phyloP scores from a whole-genome alignment of 2,113 vertebrate species.

The Scomber japonicus region DNA sequence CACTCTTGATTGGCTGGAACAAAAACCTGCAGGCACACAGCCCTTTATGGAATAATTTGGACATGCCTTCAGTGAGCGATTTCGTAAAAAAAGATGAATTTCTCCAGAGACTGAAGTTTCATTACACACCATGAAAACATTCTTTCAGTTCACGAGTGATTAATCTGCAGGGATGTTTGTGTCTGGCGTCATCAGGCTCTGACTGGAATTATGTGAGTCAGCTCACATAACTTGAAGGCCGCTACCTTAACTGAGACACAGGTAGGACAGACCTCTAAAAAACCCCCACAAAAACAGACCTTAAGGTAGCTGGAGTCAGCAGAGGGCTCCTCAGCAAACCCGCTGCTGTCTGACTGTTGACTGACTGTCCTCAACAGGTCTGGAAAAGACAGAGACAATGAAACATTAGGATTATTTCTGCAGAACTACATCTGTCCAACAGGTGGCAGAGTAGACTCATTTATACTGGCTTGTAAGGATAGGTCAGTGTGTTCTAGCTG shows the following conservation, averaged over 20 bases:
- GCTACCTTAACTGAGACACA: not conserved
- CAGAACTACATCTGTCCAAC: slow-evolving; percentile 12
- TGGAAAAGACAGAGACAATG: slow-evolving; percentile 38
- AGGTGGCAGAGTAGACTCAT: slow-evolving; percentile 33
- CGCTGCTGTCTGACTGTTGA: slow-evolving; percentile 98
- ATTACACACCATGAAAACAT: not conserved
- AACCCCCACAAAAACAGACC: slow-evolving; percentile 76
- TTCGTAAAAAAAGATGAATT: no score
- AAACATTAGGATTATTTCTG: not conserved
- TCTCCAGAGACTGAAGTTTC: not conserved
- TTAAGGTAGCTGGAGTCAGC: slow-evolving; percentile 89
- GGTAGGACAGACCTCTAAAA: not conserved
- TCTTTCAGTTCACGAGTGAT: not conserved
- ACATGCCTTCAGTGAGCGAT: no score
- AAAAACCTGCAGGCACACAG: no score
- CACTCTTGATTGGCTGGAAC: no score
- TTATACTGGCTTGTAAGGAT: not conserved
- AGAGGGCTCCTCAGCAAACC: slow-evolving; percentile 94
- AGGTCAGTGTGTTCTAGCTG: slow-evolving; percentile 30
- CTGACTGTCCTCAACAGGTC: slow-evolving; percentile 90
- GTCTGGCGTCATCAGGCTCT: not conserved
- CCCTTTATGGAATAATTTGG: no score
- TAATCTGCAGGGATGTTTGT: not conserved
- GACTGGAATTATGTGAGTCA: slow-evolving; percentile 5
- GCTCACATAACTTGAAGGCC: not conserved